Evolutionary conservation across 2,797 vertebrate species (phyloP), one percentile per base, ranked within the genome.

Genomic region (Pampus argenteus): DNA sequence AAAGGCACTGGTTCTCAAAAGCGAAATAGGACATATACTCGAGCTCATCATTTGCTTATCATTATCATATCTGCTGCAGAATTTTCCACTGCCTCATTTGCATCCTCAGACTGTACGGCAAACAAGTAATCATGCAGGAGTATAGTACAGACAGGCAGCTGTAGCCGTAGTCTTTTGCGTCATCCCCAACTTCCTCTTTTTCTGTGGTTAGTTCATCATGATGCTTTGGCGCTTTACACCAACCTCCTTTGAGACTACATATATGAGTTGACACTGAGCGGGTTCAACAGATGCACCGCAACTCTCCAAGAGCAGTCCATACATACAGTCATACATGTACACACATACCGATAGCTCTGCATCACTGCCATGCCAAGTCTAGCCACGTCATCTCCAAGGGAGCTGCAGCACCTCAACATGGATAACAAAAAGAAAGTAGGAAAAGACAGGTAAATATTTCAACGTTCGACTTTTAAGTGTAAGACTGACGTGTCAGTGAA

Each of bases 111-210:
- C 78, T 54, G 67, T 34, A 62, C 71, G 67, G 17, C 77, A 83
- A 88, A 87, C 78, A 82, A 42, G 34, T 36, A 4, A 28, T 5
- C 28, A 70, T 65, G 55, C 40, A 79, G 51, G 28, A 69, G 40
- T 63, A 71, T 66, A 77, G 74, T 62, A 82, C 23, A 61, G 22
- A 59, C 31, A 70, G 20, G 60, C 22, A 56, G 49, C 58, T 54
- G 52, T 23, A 62, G 73, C 44, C 36, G 48, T 66, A 17, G 66
- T 40, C 22, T 13, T 70, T 57, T 89, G 82, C 92, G 91, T 94
- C 92, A 95, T 77, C 51, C 22, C 23, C 62, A 69, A 81, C 93
- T 95, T 95, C 94, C 94, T 94, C 91, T 93, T 90, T 89, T 78
- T 69, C 60, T 94, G 93, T 20, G 93, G 93, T 95, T 90, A 78